phyloP scores from a whole-genome alignment of 1,140 invertebrate genomes.

The Palaemon carinicauda region DNA sequence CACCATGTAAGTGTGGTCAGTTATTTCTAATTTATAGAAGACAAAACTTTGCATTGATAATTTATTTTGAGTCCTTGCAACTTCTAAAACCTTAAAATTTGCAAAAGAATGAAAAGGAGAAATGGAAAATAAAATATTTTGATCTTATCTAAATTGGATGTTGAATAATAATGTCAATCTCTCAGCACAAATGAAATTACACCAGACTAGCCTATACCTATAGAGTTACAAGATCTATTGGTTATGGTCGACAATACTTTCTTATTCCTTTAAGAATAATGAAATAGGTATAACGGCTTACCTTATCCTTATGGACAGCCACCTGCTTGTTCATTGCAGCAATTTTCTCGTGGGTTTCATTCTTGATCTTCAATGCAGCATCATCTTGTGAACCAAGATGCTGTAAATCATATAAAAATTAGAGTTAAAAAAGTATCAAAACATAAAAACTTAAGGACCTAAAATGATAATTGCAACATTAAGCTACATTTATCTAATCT shows the following conservation, averaged over 20 bases:
- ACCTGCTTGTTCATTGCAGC: constrained; percentile 87
- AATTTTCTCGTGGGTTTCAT: constrained; percentile 83
- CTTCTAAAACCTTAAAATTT: too few relatives aligned
- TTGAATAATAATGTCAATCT: too few relatives aligned
- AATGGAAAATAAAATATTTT: not conserved
- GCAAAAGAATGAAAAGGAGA: not conserved
- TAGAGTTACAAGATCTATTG: not conserved
- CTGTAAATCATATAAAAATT: constrained; percentile 67
- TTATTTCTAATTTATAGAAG: too few relatives aligned
- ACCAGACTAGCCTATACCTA: not conserved
- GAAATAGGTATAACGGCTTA: constrained; percentile 67
- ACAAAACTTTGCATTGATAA: too few relatives aligned
- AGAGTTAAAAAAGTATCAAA: constrained; percentile 7
- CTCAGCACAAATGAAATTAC: not conserved
- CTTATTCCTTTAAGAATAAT: not conserved
- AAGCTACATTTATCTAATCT: too few relatives aligned
- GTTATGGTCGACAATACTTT: not conserved
- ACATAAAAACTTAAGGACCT: not conserved
- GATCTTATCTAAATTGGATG: too few relatives aligned
- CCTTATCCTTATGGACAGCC: constrained; percentile 76
- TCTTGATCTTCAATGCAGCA: constrained; percentile 86
- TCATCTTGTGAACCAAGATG: constrained; percentile 92
- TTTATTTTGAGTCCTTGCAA: too few relatives aligned
- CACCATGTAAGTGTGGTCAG: too few relatives aligned
- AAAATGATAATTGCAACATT: not conserved